A percentile compares a stretch with the other conserved stretches of the same genome.
These are phyloP conservation scores for Coenobita brevimanus DNA, from an alignment of 1,140 invertebrate species.

Conservation along the genomic window DNA sequence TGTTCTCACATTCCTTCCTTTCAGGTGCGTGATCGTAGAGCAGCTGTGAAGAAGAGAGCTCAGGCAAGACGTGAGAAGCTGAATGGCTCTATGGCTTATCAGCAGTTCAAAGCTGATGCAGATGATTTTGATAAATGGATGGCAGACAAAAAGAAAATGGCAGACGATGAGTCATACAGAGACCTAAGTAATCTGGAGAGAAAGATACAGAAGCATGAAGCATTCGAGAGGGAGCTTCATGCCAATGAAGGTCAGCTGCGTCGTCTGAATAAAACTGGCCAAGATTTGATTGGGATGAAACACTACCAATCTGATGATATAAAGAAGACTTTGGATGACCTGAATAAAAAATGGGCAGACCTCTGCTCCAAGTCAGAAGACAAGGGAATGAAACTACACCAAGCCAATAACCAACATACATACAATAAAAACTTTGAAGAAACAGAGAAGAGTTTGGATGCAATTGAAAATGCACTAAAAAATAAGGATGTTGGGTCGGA, in stretches of 20 bases:
- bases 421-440: slow-evolving; percentile 83
- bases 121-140: slow-evolving; percentile 93
- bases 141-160: slow-evolving; percentile 91
- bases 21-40: slow-evolving; percentile 83
- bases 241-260: slow-evolving; percentile 92
- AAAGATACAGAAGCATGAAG: slow-evolving; percentile 97
- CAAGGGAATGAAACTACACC: slow-evolving; percentile 86
- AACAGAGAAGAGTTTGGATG: slow-evolving; percentile 86
- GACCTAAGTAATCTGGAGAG: slow-evolving; percentile 93
- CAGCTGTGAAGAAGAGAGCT: slow-evolving; percentile 83
- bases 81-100: slow-evolving; percentile 85
- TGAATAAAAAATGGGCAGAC: slow-evolving; percentile 84
- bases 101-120: slow-evolving; percentile 91
- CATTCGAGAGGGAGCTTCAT: slow-evolving; percentile 94
- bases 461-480: slow-evolving; percentile 78
- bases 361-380: slow-evolving; percentile 83
- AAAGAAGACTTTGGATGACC: slow-evolving; percentile 77
- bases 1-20: too few species aligned
- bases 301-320: slow-evolving; percentile 68
- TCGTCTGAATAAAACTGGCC: slow-evolving; percentile 83
- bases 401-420: slow-evolving; percentile 85
- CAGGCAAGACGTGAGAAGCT: slow-evolving; percentile 82
- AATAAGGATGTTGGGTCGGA: slow-evolving; percentile 88
- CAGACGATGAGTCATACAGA: slow-evolving; percentile 93
- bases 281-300: slow-evolving; percentile 68